Evolutionary conservation across 2,888 invertebrate genomes (phyloP).

Genomic region (Myopa tessellatipennis): DNA sequence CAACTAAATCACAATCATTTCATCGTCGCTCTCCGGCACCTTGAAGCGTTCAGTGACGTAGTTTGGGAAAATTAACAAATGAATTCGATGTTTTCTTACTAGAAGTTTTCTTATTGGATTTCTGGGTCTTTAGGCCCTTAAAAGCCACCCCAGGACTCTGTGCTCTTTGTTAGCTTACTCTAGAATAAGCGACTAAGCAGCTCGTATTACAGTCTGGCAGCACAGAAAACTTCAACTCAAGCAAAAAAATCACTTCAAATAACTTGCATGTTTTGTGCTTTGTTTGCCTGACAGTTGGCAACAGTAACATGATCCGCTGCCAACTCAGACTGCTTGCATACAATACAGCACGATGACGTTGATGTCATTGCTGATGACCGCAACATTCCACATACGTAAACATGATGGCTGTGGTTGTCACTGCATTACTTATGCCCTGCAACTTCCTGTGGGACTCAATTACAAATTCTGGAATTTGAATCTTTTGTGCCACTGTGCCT

Average conservation of each 20-base stretch:
- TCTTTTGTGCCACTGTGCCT: neutral
- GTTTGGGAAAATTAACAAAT: too few relatives aligned
- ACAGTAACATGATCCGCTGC: slow-evolving; percentile 13
- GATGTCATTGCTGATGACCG: neutral
- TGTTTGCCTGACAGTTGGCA: slow-evolving; percentile 5
- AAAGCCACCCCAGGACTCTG: neutral
- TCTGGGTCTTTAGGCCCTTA: neutral
- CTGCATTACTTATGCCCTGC: neutral
- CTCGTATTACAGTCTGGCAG: slow-evolving; percentile 14
- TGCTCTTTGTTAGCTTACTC: too few relatives aligned
- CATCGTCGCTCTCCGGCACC: neutral
- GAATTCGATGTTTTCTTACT: too few relatives aligned
- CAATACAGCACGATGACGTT: neutral
- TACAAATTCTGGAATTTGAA: slow-evolving; percentile 15
- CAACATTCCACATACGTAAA: slow-evolving; percentile 1
- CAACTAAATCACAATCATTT: neutral
- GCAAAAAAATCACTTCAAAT: slow-evolving; percentile 20
- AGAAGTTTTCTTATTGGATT: too few relatives aligned
- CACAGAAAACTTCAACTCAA: neutral
- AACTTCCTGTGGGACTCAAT: slow-evolving; percentile 29
- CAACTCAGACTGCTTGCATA: neutral
- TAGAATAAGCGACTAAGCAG: neutral
- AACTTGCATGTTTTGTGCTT: slow-evolving; percentile 8
- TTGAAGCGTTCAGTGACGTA: too few relatives aligned
- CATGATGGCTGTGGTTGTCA: slow-evolving; percentile 20